A percentile compares a stretch with the other conserved stretches of the same genome.
Evolutionary conservation across 37 sponge, comb jelly and placozoan species (phyloP).

Genomic region (Ephydatia muelleri): DNA sequence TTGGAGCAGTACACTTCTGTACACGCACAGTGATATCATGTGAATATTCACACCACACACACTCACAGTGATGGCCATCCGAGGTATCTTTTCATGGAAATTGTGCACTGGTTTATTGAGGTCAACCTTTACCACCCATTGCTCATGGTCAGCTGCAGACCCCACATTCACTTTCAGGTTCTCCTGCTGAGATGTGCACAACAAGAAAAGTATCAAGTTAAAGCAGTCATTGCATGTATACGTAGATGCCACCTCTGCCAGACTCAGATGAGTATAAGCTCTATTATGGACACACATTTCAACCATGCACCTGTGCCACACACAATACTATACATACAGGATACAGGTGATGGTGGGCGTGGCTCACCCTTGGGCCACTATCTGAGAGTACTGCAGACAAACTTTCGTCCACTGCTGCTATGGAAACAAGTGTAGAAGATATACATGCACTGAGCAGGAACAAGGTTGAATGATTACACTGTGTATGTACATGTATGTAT

Average conservation of each 20-base stretch:
- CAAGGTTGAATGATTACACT: not conserved
- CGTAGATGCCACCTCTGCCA: not conserved
- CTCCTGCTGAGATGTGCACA: not conserved
- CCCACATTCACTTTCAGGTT: not conserved
- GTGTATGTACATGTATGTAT: not conserved
- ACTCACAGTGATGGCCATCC: conserved; percentile 56
- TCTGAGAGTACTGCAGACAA: not conserved
- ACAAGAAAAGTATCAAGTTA: not conserved
- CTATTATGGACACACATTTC: too few species aligned
- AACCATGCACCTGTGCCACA: too few species aligned
- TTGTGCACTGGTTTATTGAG: conserved; percentile 42
- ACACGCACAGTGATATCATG: not conserved
- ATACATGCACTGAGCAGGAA: not conserved
- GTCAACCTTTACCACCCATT: conserved; percentile 54
- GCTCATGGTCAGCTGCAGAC: not conserved
- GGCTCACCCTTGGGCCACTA: not conserved
- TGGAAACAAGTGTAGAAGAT: too few species aligned
- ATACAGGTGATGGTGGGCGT: not conserved
- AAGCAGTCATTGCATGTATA: not conserved
- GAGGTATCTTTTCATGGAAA: conserved; percentile 58
- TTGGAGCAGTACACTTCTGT: too few species aligned
- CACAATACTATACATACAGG: not conserved
- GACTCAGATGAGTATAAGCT: not conserved
- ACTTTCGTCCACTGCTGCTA: not conserved
- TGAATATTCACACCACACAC: not conserved